Percentiles rank a stretch among this genome's conserved stretches.
These are phyloP conservation scores for Luscinia megarhynchos DNA, from an alignment of 2,797 vertebrate species.

Conservation along the genomic window DNA sequence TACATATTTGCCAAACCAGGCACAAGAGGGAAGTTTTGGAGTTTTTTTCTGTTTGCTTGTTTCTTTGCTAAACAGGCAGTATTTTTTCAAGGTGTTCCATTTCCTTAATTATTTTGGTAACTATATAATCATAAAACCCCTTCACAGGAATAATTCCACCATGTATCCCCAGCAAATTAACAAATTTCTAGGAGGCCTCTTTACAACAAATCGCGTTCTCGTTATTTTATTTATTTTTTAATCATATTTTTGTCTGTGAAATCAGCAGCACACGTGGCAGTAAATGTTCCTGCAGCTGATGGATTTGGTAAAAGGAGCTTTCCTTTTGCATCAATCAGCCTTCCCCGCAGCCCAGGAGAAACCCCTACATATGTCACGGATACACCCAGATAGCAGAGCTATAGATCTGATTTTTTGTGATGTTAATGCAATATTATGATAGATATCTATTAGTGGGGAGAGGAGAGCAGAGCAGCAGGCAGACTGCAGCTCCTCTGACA, in stretches of 20 bases:
- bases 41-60: fast-evolving
- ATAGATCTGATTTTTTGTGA: conserved; percentile 50
- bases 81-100: background rate
- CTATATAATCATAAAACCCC: background rate
- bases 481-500: conserved; percentile 82
- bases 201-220: fast-evolving
- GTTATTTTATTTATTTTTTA: background rate
- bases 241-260: background rate
- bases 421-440: conserved; percentile 78
- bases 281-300: background rate
- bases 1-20: background rate
- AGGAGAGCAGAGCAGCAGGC: conserved; percentile 75
- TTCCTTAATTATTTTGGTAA: background rate
- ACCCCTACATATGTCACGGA: conserved; percentile 44
- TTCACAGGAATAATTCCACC: background rate
- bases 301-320: conserved; percentile 16
- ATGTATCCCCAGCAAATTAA: background rate
- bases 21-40: background rate
- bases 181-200: background rate
- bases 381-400: conserved; percentile 74
- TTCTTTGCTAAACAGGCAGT: background rate
- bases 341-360: conserved; percentile 22
- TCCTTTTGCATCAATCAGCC: conserved; percentile 72
- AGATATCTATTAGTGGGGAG: conserved; percentile 81
- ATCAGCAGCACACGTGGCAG: background rate